Evolutionary conservation across 2,888 invertebrate genomes (phyloP).

Genomic region (Chouioia cunea): DNA sequence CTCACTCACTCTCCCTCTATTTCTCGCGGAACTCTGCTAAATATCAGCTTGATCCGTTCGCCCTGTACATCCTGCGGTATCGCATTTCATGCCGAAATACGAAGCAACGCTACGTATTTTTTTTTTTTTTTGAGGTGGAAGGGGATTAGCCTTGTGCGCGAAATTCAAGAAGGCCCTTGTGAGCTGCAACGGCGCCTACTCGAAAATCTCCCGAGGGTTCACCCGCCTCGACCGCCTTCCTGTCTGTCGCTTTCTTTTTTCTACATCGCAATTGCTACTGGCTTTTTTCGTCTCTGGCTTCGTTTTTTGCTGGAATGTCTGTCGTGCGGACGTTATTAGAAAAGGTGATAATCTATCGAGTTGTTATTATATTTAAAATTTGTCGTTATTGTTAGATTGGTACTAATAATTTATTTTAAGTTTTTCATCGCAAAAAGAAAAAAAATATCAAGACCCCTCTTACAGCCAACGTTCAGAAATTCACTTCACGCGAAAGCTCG

Average conservation of each 20-base stretch:
- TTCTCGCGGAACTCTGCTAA: not conserved
- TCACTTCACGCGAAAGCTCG: no score
- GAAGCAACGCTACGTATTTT: conserved; percentile 5
- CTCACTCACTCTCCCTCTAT: no score
- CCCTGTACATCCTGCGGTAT: conserved; percentile 7
- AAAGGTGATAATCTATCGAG: no score
- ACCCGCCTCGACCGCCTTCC: conserved; percentile 29
- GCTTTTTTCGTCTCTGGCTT: not conserved
- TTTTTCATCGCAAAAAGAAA: no score
- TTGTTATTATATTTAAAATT: no score
- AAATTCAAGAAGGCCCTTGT: conserved; percentile 44
- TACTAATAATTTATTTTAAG: no score
- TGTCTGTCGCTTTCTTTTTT: conserved; percentile 25
- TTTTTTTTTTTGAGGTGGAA: not conserved
- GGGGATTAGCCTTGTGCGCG: conserved; percentile 26
- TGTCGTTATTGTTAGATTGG: no score
- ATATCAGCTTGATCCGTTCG: not conserved
- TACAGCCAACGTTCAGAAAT: no score
- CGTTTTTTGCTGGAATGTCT: not conserved
- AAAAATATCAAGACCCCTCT: no score
- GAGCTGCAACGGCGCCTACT: conserved; percentile 21
- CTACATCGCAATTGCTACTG: not conserved
- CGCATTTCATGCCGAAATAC: conserved; percentile 30
- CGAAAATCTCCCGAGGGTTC: conserved; percentile 26
- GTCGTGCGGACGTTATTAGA: not conserved